Conservation (phyloP, 1,140 invertebrate genomes). For the Macrocentrus cingulum region DNA sequence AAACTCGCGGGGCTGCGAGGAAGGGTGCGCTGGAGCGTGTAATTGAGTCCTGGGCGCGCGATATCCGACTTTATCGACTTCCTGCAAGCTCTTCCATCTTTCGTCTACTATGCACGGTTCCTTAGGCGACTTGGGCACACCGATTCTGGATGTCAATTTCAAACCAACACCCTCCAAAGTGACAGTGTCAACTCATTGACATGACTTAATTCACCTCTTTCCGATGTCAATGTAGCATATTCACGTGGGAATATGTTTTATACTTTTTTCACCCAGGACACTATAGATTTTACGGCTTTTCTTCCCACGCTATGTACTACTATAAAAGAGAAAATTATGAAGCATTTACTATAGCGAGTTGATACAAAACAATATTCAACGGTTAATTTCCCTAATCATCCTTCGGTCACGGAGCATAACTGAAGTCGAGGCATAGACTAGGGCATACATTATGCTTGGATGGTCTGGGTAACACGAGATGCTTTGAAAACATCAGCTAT, state of each 20-base stretch:
- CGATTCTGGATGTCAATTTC: too few relatives aligned
- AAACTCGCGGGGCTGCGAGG: slow-evolving; percentile 11
- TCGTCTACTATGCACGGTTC: too few relatives aligned
- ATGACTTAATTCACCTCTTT: too few relatives aligned
- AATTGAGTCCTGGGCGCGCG: slow-evolving; percentile 59
- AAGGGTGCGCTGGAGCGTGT: slow-evolving; percentile 52
- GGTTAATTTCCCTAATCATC: slow-evolving; percentile 25
- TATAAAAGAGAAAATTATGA: slow-evolving; percentile 2
- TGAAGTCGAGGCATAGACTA: neutral
- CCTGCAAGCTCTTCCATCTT: slow-evolving; percentile 44
- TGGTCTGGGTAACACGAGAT: slow-evolving; percentile 20
- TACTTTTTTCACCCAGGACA: slow-evolving; percentile 1
- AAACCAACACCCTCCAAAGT: too few relatives aligned
- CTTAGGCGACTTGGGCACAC: too few relatives aligned
- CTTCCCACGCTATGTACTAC: slow-evolving; percentile 24
- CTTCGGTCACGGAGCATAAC: slow-evolving; percentile 26
- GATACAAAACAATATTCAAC: slow-evolving; percentile 17
- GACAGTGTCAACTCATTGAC: too few relatives aligned
- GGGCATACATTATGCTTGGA: too few relatives aligned
- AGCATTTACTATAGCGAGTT: too few relatives aligned
- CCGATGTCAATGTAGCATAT: too few relatives aligned
- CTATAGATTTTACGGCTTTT: neutral
- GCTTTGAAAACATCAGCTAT: slow-evolving; percentile 23
- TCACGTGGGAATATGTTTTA: slow-evolving; percentile 3
- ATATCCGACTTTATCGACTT: slow-evolving; percentile 61